Conservation (phyloP, 2,888 invertebrate species). For the Lepeophtheirus nordmannii region DNA sequence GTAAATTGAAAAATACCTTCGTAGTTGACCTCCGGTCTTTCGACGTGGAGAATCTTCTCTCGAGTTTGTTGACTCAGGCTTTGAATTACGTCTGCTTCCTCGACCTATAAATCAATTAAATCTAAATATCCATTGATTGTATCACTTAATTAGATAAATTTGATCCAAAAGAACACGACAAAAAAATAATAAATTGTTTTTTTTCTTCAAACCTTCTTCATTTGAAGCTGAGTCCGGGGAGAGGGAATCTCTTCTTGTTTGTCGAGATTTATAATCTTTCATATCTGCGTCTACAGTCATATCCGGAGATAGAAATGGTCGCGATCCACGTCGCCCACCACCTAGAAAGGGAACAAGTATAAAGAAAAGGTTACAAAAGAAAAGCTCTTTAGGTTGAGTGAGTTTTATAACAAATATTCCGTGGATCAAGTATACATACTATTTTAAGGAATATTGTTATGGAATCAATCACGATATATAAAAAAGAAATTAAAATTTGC, state of each 20-base stretch:
- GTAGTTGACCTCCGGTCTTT: not conserved
- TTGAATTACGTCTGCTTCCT: not conserved
- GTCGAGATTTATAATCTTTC: not conserved
- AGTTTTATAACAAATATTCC: too few species aligned
- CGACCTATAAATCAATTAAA: not conserved
- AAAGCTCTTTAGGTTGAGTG: too few species aligned
- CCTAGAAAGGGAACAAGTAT: conserved; percentile 29
- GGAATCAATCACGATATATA: too few species aligned
- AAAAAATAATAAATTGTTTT: not conserved
- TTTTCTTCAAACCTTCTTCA: conserved; percentile 29
- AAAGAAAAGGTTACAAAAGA: not conserved
- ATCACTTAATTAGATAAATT: not conserved
- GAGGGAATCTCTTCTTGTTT: conserved; percentile 56
- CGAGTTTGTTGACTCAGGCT: not conserved
- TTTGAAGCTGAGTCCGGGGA: conserved; percentile 56
- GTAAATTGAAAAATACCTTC: not conserved
- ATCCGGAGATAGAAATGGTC: conserved; percentile 67
- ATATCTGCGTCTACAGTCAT: conserved; percentile 31
- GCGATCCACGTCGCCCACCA: conserved; percentile 51
- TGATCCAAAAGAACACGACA: not conserved
- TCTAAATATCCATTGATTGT: not conserved
- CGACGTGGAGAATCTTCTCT: not conserved
- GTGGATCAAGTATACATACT: too few species aligned
- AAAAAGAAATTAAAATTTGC: too few species aligned
- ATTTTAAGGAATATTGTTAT: too few species aligned